Evolutionary conservation across 2,797 vertebrate genomes (phyloP).

Genomic region (Phrynocephalus forsythii): DNA sequence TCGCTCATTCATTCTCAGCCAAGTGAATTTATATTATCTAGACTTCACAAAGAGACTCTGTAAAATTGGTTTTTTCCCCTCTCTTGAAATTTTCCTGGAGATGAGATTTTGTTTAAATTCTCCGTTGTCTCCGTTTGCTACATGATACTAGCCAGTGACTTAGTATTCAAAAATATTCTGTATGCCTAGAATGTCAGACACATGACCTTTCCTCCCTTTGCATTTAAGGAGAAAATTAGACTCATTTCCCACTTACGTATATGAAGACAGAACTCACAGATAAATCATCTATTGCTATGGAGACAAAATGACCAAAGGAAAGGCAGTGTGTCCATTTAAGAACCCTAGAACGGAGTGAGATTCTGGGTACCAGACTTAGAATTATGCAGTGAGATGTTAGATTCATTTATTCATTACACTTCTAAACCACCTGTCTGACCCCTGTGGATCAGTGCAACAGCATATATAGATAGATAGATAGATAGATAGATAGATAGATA

Average conservation of each 20-base stretch:
- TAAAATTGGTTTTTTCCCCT: not conserved
- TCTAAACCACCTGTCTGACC: no score
- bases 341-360: not conserved
- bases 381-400: not conserved
- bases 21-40: slow-evolving; percentile 29
- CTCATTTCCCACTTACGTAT: not conserved
- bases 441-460: no score
- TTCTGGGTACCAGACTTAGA: not conserved
- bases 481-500: no score
- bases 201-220: not conserved
- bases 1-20: not conserved
- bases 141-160: not conserved
- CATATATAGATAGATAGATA: no score
- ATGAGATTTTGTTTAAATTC: slow-evolving; percentile 17
- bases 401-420: not conserved
- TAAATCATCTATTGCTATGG: not conserved
- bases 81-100: not conserved
- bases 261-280: not conserved
- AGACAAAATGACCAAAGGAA: not conserved
- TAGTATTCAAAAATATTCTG: not conserved
- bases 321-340: not conserved
- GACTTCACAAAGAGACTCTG: not conserved
- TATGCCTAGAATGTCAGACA: not conserved
- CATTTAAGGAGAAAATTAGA: not conserved
- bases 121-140: not conserved